Evolutionary conservation across 2,888 invertebrate genomes (phyloP), one percentile per base, ranked within the genome.

Genomic region (Stenurella melanura): DNA sequence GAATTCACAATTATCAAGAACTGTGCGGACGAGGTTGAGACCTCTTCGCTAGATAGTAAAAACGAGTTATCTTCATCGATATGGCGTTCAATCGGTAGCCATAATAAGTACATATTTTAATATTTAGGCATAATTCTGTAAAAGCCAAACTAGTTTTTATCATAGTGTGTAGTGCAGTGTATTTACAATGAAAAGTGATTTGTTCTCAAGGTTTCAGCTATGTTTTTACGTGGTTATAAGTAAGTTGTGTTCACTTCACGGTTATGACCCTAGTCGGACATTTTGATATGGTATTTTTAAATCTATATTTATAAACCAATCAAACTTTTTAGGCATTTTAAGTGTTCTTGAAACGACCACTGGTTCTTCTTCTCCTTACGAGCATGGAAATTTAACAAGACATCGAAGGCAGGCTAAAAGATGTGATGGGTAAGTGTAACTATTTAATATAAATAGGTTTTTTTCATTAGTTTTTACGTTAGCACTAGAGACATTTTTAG

Each of bases 381-480:
- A 57, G 10, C 10, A 9, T 1, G 17, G 4, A 58, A 50, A 30
- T 54, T 58, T 66, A 6, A 42, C 61, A n/a, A 70, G 79, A 54
- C 7, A 34, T 3, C 34, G 21, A 26, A 75, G 79, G 21, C 75
- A 77, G 54, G 30, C 74, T 4, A 58, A 74, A 34, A 7, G 7
- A 54, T 77, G 77, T 71, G 54, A 72, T 26, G 79, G 79, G 79
- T 79, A 50, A 75, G 77, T 77, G 11, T 30, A 11, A 12, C n/a
- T 26, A 1, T 50, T 12, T 50, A 15, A 0, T 50, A 50, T n/a
- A n/a, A 50, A 50, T n/a, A 15, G 1, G 6, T 50, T 50, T 50
- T 58, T 12, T 5, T 21, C 21, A 4, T 10, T 58, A 21, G 21
- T 19, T 12, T 19, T 18, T 58, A 1, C 18, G 12, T 4, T 4